Percentiles rank a stretch among this genome's conserved stretches.
Evolutionary conservation across 2,888 invertebrate genomes (phyloP).

Genomic region (Lasius fuliginosus): DNA sequence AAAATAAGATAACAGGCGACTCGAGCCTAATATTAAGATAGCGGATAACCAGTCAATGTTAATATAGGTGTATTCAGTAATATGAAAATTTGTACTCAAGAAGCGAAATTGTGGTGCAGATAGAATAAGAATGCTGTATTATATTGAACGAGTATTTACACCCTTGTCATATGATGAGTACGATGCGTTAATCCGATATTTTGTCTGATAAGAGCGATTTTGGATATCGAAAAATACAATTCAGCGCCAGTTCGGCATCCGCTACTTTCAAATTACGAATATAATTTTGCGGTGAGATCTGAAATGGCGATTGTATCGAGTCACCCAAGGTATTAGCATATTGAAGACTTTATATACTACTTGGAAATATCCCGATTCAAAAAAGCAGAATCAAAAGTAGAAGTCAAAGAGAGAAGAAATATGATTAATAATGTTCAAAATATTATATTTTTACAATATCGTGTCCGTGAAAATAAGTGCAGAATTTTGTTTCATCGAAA

Average conservation of each 20-base stretch:
- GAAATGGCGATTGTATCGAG: constrained; percentile 54
- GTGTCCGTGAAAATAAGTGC: background rate
- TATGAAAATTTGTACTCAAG: constrained; percentile 57
- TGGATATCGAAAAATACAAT: constrained; percentile 16
- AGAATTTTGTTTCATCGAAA: background rate
- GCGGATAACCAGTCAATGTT: constrained; percentile 61
- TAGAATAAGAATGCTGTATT: constrained; percentile 67
- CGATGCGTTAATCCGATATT: constrained; percentile 39
- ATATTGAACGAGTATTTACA: constrained; percentile 64
- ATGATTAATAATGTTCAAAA: background rate
- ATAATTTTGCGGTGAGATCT: constrained; percentile 61
- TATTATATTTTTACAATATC: background rate
- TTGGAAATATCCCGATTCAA: constrained; percentile 17
- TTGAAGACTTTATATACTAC: constrained; percentile 52
- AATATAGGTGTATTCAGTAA: constrained; percentile 55
- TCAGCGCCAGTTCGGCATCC: constrained; percentile 38
- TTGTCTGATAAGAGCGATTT: constrained; percentile 44
- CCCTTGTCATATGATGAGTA: constrained; percentile 38
- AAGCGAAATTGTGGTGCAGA: constrained; percentile 50
- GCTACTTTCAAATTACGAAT: constrained; percentile 54
- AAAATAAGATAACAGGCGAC: constrained; percentile 74
- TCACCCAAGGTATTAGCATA: background rate
- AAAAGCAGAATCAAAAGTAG: constrained; percentile 35
- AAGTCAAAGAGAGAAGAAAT: background rate
- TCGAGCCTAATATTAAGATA: constrained; percentile 62